Base-by-base conservation (phyloP, 2,113 vertebrate species). In the Thryonomys swinderianus region DNA sequence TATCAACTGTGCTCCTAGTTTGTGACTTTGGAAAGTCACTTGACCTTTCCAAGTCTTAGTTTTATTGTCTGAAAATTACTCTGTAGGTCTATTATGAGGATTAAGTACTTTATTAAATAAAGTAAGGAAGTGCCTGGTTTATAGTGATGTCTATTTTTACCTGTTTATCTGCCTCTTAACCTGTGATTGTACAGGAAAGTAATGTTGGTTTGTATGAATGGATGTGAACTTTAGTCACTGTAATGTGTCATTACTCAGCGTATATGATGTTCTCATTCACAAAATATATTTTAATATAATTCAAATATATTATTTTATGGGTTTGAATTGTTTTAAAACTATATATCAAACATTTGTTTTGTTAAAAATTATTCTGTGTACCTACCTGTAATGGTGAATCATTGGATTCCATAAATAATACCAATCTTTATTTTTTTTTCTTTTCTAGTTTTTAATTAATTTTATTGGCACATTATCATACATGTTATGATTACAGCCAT, bases 141-240 rank as follows among this genome's bases (percentile, higher is more conserved):
- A 61, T 18, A 80, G 32, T 84, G 40, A 79, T 45, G 3, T 25
- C 62, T 30, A 0, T 1, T 32, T 42, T 57, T 80, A n/a, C 30
- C 5, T 62, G 11, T 73, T 62, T 48, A 53, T 80, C 40, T 91
- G 34, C 20, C 32, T 81, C 18, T 83, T 40, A 13, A 82, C 55
- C 53, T 82, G 17, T 95, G 61, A 74, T 86, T 91, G 79, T 42
- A 34, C n/a, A n/a, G 62, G 18, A 61, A 92, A 90, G 32, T 51
- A 53, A 90, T 40, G 93, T 74, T n/a, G 84, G 17, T 57, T 88
- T 85, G 20, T 69, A 87, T 79, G 0, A 23, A 67, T 48, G 66
- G 34, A 45, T 71, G 32, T 0, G 64, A 69, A 82, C 76, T 25
- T 80, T 84, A 79, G 16, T 61, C 55, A 69, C 11, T 40, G 25